Base-by-base conservation (phyloP, 2,113 vertebrate genomes). In the Austrofundulus limnaeus region DNA sequence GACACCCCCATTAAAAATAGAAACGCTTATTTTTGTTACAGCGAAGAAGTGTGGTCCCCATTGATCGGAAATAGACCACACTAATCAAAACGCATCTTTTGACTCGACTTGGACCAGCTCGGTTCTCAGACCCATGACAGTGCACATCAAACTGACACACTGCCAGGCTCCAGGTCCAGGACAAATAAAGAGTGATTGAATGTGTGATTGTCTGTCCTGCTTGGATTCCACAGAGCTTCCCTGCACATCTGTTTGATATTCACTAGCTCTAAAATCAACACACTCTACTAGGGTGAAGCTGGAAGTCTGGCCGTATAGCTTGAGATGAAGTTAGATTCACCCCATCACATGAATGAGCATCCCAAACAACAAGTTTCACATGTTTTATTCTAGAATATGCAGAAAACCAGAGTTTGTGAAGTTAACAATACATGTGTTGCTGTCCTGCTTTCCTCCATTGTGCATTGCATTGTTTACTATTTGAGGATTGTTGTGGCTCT, bases 241-340 rank as follows among this genome's bases (percentile, higher is more conserved):
- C 64, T n/a, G 1, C 31, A 84, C 87, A 87, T 87, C 76, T 87
- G 82, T 58, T 81, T 82, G 81, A 82, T 81, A 76, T 82, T 72
- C 83, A 79, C 77, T 67, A 81, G 79, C 75, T 65, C 38, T 55
- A 38, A 74, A 61, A 73, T 76, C 71, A 51, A 66, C 55, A 21
- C 43, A 45, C 5, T 34, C 3, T 46, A 17, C 80, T 61, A 59
- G 53, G 15, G 9, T 6, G 42, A 58, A 28, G 21, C 37, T 49
- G 55, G 23, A 38, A n/a, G n/a, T n/a, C n/a, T n/a, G n/a, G n/a
- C n/a, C n/a, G n/a, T 75, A 51, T 48, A 46, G 49, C 46, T 17
- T 47, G 38, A 62, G 54, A 65, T 54, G 4, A 52, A 34, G 55
- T 74, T 63, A 48, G 66, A 76, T 31, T 24, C 16, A 14, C 53